Evolutionary conservation across 1,140 invertebrate species (phyloP), one percentile per base, ranked within the genome.

Genomic region (Conus betulinus): DNA sequence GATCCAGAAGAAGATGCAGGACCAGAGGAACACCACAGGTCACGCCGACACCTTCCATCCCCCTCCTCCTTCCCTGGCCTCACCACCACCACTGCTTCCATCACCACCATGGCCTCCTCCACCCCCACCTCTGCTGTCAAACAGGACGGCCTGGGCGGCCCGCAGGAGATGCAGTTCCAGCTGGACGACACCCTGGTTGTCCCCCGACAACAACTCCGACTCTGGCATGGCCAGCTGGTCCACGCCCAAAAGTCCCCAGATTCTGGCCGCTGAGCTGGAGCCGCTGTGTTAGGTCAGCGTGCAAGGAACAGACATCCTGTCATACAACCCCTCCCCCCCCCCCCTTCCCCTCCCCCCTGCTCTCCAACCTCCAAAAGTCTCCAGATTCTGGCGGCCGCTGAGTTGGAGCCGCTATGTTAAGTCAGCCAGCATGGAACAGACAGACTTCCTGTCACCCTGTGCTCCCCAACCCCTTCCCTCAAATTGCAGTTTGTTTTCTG

Each of bases 1-100:
- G 57, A 84, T 94, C 17, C 91, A 94, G 76, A 89, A 91, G 13
- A 90, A 89, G 79, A 90, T 89, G 74, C 90, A 91, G 67, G 89
- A 93, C 82, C 89, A 90, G 55, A 63, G 53, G 52, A 39, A 84
- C 60, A 20, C 67, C 67, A 67, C 87, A 20, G 53, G 55, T 5
- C 67, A 85, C 63, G 63, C 83, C 8, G 88, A 57, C 53, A 88
- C n/a, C 39, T 79, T 79, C 55, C 88, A 52, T 57, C 51, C 27
- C 23, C 81, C 78, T 57, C 87, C 8, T 83, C 23, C 63, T 79
- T 87, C 39, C 60, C 83, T 67, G 76, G 4, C 74, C 79, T 25
- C 76, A 90, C 84, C 82, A 67, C 20, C 25, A 8, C n/a, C 3
- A 20, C 6, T 15, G 17, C 76, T 53, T 57, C 23, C 78, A 74